Evolutionary conservation across 1,140 invertebrate genomes (phyloP), one percentile per base, ranked within the genome.

Genomic region (Berghia stephanieae): DNA sequence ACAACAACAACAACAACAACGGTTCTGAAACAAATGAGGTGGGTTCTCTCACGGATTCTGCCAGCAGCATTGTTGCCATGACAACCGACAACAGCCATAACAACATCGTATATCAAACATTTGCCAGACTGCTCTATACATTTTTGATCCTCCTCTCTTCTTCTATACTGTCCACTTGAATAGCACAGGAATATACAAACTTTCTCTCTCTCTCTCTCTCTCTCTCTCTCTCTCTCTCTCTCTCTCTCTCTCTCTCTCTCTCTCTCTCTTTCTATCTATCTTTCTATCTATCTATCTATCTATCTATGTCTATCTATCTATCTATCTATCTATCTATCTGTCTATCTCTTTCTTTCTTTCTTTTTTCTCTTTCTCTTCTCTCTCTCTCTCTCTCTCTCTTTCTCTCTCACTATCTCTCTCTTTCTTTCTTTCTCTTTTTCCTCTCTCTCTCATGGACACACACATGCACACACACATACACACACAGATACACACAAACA

Each of bases 211-310:
- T 60, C 57, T 60, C 57, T 2, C 1, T 60, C 57, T 60, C 57
- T 60, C 1, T 60, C 57, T 60, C 57, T 60, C 8, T 60, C 57
- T 60, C 57, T 60, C 8, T 60, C 57, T 60, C 57, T 60, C 57
- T 60, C 57, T 60, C 57, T 60, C 57, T 60, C 57, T 60, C 57
- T 60, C 57, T 60, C 57, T 60, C 57, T 60, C 57, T 60, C 57
- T 60, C 57, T 60, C 57, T 60, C 6, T n/a, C n/a, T n/a, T n/a
- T n/a, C n/a, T n/a, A n/a, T n/a, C n/a, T n/a, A n/a, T n/a, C n/a
- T n/a, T n/a, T n/a, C n/a, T n/a, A n/a, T n/a, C n/a, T n/a, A n/a
- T n/a, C n/a, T n/a, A n/a, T n/a, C n/a, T n/a, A n/a, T n/a, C n/a
- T n/a, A n/a, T n/a, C n/a, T n/a, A n/a, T n/a, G n/a, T n/a, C n/a